phyloP scores from a whole-genome alignment of 2,888 invertebrate genomes.

The Apomyelois bistriatella region DNA sequence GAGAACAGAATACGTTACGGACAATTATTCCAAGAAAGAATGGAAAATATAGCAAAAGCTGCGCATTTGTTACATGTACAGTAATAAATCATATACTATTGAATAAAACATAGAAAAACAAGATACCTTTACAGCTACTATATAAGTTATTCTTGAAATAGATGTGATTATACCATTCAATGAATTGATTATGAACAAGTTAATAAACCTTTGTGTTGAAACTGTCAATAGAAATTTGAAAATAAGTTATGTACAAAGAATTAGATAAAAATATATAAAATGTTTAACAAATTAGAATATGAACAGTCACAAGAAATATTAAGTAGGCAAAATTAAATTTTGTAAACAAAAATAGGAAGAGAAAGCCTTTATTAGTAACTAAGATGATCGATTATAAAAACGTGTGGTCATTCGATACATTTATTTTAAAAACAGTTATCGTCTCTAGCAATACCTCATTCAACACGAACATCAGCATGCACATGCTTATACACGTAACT shows the following conservation, averaged over 20 bases:
- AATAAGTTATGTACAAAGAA: neutral
- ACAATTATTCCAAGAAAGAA: conserved; percentile 13
- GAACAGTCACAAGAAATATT: neutral
- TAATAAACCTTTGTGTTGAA: neutral
- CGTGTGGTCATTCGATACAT: conserved; percentile 32
- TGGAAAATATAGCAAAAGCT: conserved; percentile 13
- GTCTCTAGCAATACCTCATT: conserved; percentile 41
- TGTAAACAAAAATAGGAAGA: neutral
- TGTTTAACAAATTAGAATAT: neutral
- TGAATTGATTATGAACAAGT: neutral
- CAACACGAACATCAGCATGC: conserved; percentile 34
- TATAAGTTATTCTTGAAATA: neutral
- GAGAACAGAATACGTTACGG: conserved; percentile 40
- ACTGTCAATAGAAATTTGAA: neutral
- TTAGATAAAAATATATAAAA: neutral
- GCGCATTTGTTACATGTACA: neutral
- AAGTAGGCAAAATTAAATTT: neutral
- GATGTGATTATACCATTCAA: conserved; percentile 1
- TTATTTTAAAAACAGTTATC: conserved; percentile 46
- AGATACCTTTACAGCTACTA: neutral
- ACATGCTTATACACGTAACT: conserved; percentile 42
- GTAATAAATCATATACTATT: conserved; percentile 7
- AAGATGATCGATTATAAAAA: conserved; percentile 20
- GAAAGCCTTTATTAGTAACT: neutral
- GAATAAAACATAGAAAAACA: conserved; percentile 6